Conservation (phyloP, 1,140 invertebrate species). For the Triops cancriformis region DNA sequence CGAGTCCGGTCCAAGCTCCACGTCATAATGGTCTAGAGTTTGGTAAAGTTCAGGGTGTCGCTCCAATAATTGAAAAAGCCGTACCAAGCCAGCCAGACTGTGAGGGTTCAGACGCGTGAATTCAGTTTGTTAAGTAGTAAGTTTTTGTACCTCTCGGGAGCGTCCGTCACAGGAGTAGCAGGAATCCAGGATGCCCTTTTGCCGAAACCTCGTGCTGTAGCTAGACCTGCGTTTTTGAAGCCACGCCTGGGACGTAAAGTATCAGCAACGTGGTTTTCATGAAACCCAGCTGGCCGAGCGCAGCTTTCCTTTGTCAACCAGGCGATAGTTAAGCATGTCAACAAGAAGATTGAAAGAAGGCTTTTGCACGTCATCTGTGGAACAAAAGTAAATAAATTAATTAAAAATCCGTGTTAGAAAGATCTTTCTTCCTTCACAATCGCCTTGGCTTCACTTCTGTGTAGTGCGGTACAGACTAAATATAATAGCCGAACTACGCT, state of each 20-base stretch:
- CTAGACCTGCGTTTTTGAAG: conserved; percentile 16
- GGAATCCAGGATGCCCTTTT: conserved; percentile 5
- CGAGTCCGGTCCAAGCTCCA: background rate
- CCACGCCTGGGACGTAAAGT: conserved; percentile 12
- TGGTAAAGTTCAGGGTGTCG: background rate
- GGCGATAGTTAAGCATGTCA: background rate
- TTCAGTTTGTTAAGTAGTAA: background rate
- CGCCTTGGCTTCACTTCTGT: no score
- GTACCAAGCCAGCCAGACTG: background rate
- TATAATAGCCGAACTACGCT: no score
- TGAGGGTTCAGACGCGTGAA: background rate
- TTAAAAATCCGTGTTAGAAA: no score
- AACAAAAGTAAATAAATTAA: background rate
- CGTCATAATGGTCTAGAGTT: background rate
- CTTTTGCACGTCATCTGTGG: background rate
- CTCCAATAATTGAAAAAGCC: background rate
- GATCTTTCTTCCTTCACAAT: no score
- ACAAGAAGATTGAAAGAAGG: background rate
- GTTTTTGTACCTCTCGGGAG: background rate
- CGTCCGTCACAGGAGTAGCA: background rate
- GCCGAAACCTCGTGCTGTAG: conserved; percentile 20
- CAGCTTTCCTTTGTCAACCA: background rate
- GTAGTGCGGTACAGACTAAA: no score
- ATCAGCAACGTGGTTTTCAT: background rate
- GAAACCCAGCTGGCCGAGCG: background rate